Base-by-base conservation (phyloP, 2,888 invertebrate species). In the Silvanus unidentatus region DNA sequence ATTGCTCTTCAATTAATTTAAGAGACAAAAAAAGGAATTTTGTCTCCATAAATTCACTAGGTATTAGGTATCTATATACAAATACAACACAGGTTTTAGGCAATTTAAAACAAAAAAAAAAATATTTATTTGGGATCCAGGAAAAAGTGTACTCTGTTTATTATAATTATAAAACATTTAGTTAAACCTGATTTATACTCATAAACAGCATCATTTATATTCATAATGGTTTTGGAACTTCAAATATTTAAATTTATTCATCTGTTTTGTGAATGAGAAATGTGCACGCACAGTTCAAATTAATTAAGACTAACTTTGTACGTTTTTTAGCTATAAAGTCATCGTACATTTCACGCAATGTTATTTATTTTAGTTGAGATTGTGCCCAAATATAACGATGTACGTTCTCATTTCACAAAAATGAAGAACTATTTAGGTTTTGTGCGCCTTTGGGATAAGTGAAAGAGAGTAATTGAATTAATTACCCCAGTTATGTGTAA, bases 241-340 rank as follows among this genome's bases (percentile, higher is more conserved):
- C 34, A 48, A 50, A 46, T 40, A 54, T 55, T 53, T 48, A 49
- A 52, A 55, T 55, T 55, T 55, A 55, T 55, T 55, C 55, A 55
- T 49, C 51, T 53, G 41, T 45, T 42, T 37, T 22, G 22, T 29
- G 49, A 59, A 57, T 53, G 53, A 39, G 47, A 46, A 48, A 41
- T 36, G 49, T 52, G 49, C 60, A 60, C 60, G 60, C 58, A 57
- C 50, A 44, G 44, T 42, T 50, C 54, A 56, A 57, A 60, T 60
- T 60, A 60, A 60, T 60, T 59, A 60, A 59, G 55, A 53, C 54
- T 55, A 47, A 49, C 47, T 40, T 30, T 32, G 39, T 43, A 45
- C 48, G 47, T 48, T 51, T 49, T 49, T 47, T 47, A 51, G 45
- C 49, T 42, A 52, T 53, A 54, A 53, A 57, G 52, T 53, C 49